Evolutionary conservation across 2,888 invertebrate species (phyloP).

Genomic region (Drosophila parthenogenetica): DNA sequence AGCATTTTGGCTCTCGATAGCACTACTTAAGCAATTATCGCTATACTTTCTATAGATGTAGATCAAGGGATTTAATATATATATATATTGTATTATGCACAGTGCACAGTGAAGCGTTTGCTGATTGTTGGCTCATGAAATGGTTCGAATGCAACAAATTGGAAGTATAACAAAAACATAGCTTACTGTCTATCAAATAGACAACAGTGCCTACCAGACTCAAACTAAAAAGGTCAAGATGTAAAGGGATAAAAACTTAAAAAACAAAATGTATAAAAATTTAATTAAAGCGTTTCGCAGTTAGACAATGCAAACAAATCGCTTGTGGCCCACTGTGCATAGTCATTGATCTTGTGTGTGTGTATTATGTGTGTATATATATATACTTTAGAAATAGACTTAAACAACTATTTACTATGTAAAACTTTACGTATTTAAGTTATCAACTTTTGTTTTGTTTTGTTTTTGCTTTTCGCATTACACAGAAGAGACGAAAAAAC

Average conservation of each 20-base stretch:
- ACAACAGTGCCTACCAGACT: constrained; percentile 13
- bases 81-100: not conserved
- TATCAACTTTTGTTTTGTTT: constrained; percentile 74
- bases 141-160: not conserved
- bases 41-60: constrained; percentile 50
- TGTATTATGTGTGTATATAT: constrained; percentile 30
- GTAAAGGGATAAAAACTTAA: constrained; percentile 6
- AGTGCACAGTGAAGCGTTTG: constrained; percentile 30
- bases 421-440: constrained; percentile 83
- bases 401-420: constrained; percentile 82
- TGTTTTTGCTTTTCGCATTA: constrained; percentile 54
- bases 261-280: constrained; percentile 6
- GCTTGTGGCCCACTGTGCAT: constrained; percentile 37
- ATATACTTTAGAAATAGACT: constrained; percentile 63
- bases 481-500: constrained; percentile 63
- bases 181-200: constrained; percentile 62
- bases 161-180: not conserved
- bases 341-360: constrained; percentile 27
- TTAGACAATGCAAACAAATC: not conserved
- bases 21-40: constrained; percentile 66
- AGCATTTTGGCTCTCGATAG: constrained; percentile 35
- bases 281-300: constrained; percentile 34
- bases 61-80: constrained; percentile 31
- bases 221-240: constrained; percentile 1
- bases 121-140: not conserved